Evolutionary conservation across 2,888 invertebrate species (phyloP), one percentile per base, ranked within the genome.

Genomic region (Dioctria linearis): DNA sequence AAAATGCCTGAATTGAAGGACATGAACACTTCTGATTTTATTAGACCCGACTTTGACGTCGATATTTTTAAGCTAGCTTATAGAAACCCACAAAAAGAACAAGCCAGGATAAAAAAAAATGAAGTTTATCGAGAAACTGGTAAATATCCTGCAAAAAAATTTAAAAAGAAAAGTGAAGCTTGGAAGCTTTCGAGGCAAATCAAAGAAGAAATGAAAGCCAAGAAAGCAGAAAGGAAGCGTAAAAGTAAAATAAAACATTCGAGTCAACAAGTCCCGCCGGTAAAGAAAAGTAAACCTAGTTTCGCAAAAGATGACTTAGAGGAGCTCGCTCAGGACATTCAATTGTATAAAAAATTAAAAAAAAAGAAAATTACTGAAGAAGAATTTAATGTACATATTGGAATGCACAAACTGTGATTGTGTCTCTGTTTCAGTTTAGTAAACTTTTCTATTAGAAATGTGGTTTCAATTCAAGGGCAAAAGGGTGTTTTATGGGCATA

Each of bases 1-100:
- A 93, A 94, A 86, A 99, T 99, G 98, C 98, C 98, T 0, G 99
- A 99, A 89, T 89, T 98, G 3, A 96, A 94, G 86, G 93, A 93
- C 57, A 88, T 89, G 73, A 94, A 94, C 85, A 85, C 88, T 0
- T 87, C 89, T 37, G 88, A 86, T 65, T 89, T 88, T 66, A 83
- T 87, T 46, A 86, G 84, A 0, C 93, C 87, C 0, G 86, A 86
- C 49, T 90, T 90, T 4, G 86, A 92, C 51, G 90, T 96, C 5
- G 95, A 98, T 88, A 88, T 93, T 13, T 94, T 94, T 86, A 90
- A 90, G 42, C 92, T 98, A 84, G 90, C 93, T 0, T 98, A 96
- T 85, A 93, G 91, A 86, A 94, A 98, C 87, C 94, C 93, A 84
- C 92, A 93, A 85, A 92, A 94, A 84, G 98, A 98, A 88, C 90